Evolutionary conservation across 92 coral and sea anemone species (phyloP).

Genomic region (Palythoa caribaeorum): DNA sequence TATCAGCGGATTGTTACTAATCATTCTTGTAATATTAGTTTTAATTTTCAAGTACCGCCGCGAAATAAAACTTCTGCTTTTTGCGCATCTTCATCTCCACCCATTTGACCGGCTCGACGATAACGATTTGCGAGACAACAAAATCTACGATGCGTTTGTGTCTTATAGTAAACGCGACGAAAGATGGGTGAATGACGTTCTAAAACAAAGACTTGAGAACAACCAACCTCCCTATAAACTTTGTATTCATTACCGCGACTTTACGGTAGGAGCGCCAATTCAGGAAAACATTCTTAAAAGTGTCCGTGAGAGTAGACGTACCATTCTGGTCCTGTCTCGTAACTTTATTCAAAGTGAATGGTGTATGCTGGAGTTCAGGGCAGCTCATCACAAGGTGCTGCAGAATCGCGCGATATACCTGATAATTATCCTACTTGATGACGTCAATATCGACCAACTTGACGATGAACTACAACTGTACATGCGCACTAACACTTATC

Average conservation of each 20-base stretch:
- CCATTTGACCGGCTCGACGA: conserved; percentile 88
- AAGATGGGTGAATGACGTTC: conserved; percentile 72
- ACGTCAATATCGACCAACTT: conserved; percentile 64
- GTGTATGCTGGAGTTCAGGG: conserved; percentile 93
- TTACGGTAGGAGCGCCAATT: conserved; percentile 78
- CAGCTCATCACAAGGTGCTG: conserved; percentile 88
- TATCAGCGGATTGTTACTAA: conserved; percentile 27
- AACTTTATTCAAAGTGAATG: conserved; percentile 85
- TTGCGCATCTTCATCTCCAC: conserved; percentile 81
- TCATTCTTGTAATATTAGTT: conserved; percentile 7
- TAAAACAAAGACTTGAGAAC: conserved; percentile 66
- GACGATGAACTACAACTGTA: conserved; percentile 84
- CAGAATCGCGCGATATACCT: conserved; percentile 78
- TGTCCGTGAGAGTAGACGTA: conserved; percentile 78
- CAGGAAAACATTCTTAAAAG: conserved; percentile 80
- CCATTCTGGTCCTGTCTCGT: conserved; percentile 80
- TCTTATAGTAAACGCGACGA: conserved; percentile 83
- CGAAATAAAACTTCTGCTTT: conserved; percentile 78
- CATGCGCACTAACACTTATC: conserved; percentile 82
- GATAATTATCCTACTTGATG: conserved; percentile 82
- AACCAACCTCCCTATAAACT: conserved; percentile 81
- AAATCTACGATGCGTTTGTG: conserved; percentile 88
- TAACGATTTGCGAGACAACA: conserved; percentile 57
- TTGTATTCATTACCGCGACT: conserved; percentile 88
- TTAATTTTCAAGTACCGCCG: conserved; percentile 67